Percentiles rank a stretch among this genome's conserved stretches.
phyloP scores from a whole-genome alignment of 2,113 vertebrate genomes.

The Poecilia latipinna region DNA sequence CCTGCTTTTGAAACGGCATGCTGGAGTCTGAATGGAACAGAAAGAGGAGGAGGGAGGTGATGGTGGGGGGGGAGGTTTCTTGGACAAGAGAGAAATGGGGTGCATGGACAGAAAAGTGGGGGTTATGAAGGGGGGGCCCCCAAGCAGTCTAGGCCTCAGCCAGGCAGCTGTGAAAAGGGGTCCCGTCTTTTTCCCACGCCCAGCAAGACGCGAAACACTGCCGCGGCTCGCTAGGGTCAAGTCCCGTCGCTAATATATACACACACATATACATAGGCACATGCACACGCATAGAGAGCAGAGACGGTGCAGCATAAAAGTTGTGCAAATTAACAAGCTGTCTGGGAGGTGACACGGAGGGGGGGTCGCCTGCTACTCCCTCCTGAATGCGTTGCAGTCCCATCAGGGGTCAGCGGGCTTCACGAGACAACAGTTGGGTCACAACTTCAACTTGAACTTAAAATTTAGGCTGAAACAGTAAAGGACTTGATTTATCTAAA shows the following conservation, averaged over 20 bases:
- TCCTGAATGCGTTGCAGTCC: constrained; percentile 69
- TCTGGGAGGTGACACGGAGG: constrained; percentile 69
- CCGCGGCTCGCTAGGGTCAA: constrained; percentile 86
- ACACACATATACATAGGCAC: constrained; percentile 66
- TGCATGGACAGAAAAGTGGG: constrained; percentile 50
- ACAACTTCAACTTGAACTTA: constrained; percentile 77
- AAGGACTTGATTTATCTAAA: background rate
- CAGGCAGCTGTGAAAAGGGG: constrained; percentile 92
- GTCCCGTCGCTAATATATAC: constrained; percentile 87
- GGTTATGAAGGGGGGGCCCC: constrained; percentile 73
- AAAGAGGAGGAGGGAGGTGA: constrained; percentile 46
- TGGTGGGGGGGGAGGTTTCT: constrained; percentile 21
- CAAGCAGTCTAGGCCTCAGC: constrained; percentile 82
- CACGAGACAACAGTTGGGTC: constrained; percentile 68
- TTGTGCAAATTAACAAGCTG: constrained; percentile 83
- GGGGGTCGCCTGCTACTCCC: constrained; percentile 71
- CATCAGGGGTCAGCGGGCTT: constrained; percentile 50
- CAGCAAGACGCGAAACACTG: constrained; percentile 85
- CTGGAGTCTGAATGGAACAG: constrained; percentile 79
- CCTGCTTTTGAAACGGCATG: constrained; percentile 82
- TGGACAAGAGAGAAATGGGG: constrained; percentile 56
- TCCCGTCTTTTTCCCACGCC: constrained; percentile 93
- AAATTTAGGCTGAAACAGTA: constrained; percentile 19
- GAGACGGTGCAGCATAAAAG: constrained; percentile 67
- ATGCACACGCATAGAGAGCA: constrained; percentile 50